Conservation (phyloP, 2,888 invertebrate species). For the Melinaea menophilus region DNA sequence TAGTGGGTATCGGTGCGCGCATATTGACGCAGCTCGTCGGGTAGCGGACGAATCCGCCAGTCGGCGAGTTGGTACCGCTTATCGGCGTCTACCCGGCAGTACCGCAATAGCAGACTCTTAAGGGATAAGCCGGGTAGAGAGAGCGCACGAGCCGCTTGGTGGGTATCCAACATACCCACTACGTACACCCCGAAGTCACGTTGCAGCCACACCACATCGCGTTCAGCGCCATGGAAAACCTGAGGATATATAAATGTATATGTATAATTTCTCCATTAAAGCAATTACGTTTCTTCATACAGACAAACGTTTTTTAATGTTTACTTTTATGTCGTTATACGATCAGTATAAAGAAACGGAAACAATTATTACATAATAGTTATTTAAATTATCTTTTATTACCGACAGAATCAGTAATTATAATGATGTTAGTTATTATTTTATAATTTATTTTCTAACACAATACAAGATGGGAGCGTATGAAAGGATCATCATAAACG, state of each 20-base stretch:
- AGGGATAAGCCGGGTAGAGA: slow-evolving; percentile 84
- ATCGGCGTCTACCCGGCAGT: slow-evolving; percentile 87
- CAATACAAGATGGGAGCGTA: no score
- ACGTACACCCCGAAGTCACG: slow-evolving; percentile 96
- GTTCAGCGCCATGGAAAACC: slow-evolving; percentile 95
- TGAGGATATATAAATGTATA: slow-evolving; percentile 39
- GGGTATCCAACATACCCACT: slow-evolving; percentile 98
- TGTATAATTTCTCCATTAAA: background rate
- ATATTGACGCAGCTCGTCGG: slow-evolving; percentile 87
- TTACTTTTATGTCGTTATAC: slow-evolving; percentile 9
- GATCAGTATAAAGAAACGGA: no score
- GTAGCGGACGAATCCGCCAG: slow-evolving; percentile 94
- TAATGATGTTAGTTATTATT: no score
- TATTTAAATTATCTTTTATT: no score
- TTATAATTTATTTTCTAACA: no score
- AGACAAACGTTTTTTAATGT: no score
- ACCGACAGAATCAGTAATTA: no score
- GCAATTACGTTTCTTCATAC: background rate
- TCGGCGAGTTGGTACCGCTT: slow-evolving; percentile 96
- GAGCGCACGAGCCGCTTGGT: slow-evolving; percentile 89
- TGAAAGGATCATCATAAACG: no score
- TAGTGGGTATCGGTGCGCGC: slow-evolving; percentile 97
- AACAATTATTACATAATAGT: no score
- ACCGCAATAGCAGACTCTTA: slow-evolving; percentile 86
- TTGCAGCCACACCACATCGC: slow-evolving; percentile 95